Percentiles rank a stretch among this genome's conserved stretches.
Conservation (phyloP, 1,140 invertebrate species). For the Aphelenchoides besseyi region DNA sequence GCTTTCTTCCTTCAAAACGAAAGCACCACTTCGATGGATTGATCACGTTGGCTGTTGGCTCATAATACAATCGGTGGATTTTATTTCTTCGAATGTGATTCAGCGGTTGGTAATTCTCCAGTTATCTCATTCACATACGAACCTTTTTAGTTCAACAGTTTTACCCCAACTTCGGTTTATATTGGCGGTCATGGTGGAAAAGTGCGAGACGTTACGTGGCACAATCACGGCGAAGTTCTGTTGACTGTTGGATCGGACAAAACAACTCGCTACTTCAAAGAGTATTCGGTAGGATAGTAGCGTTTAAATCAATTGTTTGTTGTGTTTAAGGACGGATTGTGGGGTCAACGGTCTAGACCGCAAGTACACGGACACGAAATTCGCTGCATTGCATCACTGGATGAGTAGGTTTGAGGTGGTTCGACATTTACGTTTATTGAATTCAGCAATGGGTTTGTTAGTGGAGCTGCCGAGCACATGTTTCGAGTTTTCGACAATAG, state of each 20-base stretch:
- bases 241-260: constrained; percentile 17
- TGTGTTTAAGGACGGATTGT: neutral
- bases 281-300: constrained; percentile 5
- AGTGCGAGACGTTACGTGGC: constrained; percentile 1
- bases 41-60: constrained; percentile 7
- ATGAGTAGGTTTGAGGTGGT: neutral
- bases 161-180: constrained; percentile 6
- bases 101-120: neutral
- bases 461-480: constrained; percentile 9
- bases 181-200: constrained; percentile 20
- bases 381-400: neutral
- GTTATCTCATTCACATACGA: neutral
- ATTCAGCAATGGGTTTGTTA: neutral
- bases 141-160: constrained; percentile 7
- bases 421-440: neutral
- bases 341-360: constrained; percentile 11
- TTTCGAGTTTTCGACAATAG: constrained; percentile 5
- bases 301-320: neutral
- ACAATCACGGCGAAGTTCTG: constrained; percentile 4
- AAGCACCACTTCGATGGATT: no score
- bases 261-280: constrained; percentile 20
- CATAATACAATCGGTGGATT: constrained; percentile 22
- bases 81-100: constrained; percentile 10
- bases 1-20: no score
- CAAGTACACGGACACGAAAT: constrained; percentile 7